A percentile compares a stretch with the other conserved stretches of the same genome.
These are phyloP conservation scores for Oriolus oriolus DNA, from an alignment of 2,113 vertebrate species.

Conservation along the genomic window DNA sequence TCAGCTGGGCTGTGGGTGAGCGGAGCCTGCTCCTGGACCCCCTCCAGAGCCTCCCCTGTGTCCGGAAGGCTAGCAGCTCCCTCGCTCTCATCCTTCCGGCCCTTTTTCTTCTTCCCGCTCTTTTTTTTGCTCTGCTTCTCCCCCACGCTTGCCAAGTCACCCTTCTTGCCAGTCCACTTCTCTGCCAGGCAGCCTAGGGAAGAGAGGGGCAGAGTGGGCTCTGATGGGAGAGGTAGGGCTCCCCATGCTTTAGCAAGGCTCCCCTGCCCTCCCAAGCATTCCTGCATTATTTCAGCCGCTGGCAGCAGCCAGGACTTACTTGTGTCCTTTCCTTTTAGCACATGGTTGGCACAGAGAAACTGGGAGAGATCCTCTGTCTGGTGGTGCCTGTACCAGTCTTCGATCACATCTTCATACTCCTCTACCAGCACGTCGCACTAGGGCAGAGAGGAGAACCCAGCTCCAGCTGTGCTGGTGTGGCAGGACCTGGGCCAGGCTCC, in stretches of 20 bases:
- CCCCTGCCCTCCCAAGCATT: fast-evolving
- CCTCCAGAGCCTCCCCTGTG: background rate
- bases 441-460: background rate
- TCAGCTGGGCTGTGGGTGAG: slow-evolving; percentile 67
- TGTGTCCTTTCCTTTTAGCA: slow-evolving; percentile 87
- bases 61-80: background rate
- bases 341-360: slow-evolving; percentile 89
- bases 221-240: background rate
- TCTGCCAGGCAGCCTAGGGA: slow-evolving; percentile 71
- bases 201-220: background rate
- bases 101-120: slow-evolving; percentile 65
- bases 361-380: slow-evolving; percentile 90
- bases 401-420: slow-evolving; percentile 92
- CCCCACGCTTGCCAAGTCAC: slow-evolving; percentile 71
- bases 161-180: slow-evolving; percentile 82
- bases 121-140: slow-evolving; percentile 81
- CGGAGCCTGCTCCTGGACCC: slow-evolving; percentile 56
- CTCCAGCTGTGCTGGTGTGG: fast-evolving
- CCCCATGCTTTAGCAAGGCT: fast-evolving
- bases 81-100: slow-evolving; percentile 42
- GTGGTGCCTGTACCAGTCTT: slow-evolving; percentile 93
- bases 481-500: background rate
- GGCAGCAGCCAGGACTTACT: slow-evolving; percentile 72
- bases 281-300: background rate
- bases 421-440: slow-evolving; percentile 94